Conservation (phyloP, 30 jellyfish, hydroid and myxozoan species). For the Nemopilema nomurai region DNA sequence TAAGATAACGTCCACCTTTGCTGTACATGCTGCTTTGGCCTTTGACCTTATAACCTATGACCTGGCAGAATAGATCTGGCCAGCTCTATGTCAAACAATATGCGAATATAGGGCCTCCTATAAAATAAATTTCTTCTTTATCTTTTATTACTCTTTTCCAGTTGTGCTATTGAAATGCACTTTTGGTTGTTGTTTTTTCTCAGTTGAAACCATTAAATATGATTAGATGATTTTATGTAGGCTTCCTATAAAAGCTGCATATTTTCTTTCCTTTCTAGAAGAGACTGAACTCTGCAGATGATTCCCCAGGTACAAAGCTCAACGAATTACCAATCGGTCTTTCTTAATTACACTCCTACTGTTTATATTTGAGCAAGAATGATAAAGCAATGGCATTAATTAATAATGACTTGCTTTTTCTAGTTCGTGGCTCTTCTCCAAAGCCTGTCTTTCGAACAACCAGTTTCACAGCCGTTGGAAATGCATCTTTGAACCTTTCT, state of each 20-base stretch:
- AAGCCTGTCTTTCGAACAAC: constrained; percentile 92
- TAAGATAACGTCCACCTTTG: not conserved
- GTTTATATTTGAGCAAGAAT: not conserved
- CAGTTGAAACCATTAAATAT: too few relatives aligned
- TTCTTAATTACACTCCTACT: not conserved
- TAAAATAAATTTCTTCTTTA: too few relatives aligned
- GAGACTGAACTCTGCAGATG: constrained; percentile 69
- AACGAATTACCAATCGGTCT: not conserved
- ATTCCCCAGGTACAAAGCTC: constrained; percentile 67
- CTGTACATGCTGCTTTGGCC: too few relatives aligned
- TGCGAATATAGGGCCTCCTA: too few relatives aligned
- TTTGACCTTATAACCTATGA: too few relatives aligned
- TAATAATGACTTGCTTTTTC: not conserved
- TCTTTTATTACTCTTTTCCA: too few relatives aligned
- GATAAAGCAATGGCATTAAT: not conserved
- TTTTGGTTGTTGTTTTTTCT: too few relatives aligned
- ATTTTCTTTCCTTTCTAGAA: constrained; percentile 29
- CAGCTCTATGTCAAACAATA: too few relatives aligned
- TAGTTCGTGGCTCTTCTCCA: constrained; percentile 82
- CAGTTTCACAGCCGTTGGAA: constrained; percentile 84
- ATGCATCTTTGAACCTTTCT: constrained; percentile 52
- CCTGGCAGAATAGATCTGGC: too few relatives aligned
- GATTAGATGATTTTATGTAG: too few relatives aligned
- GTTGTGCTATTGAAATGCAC: too few relatives aligned
- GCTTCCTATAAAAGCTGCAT: too few relatives aligned